Conservation (phyloP, 2,797 vertebrate genomes). For the Mycteria americana region DNA sequence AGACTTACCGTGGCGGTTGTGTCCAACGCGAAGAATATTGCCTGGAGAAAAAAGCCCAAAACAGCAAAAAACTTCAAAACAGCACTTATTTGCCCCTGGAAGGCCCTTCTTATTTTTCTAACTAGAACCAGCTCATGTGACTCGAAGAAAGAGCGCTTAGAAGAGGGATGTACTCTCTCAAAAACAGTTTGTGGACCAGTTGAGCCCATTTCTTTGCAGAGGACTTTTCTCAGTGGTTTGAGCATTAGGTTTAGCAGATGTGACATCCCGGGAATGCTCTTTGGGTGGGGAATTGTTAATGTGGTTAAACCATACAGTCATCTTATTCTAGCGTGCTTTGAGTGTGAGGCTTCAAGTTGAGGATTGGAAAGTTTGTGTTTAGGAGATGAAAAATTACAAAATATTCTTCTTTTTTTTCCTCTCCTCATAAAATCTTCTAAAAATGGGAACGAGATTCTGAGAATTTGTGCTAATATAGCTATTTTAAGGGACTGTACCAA, state of each 20-base stretch:
- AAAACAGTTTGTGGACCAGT: not conserved
- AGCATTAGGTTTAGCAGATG: not conserved
- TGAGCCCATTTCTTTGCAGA: not conserved
- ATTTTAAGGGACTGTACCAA: not conserved
- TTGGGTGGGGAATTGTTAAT: not conserved
- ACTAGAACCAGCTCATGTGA: not conserved
- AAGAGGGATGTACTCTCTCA: not conserved
- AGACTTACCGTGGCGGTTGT: rapidly evolving
- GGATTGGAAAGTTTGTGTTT: not conserved
- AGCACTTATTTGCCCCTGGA: not conserved
- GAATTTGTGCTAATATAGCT: not conserved
- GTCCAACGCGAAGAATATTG: rapidly evolving
- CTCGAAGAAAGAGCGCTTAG: not conserved
- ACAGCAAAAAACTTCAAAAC: not conserved
- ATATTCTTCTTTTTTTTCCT: rapidly evolving
- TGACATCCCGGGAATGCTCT: not conserved
- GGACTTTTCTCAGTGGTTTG: not conserved
- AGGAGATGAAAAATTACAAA: not conserved
- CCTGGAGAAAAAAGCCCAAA: not conserved
- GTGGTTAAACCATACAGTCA: not conserved
- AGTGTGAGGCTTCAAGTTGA: not conserved
- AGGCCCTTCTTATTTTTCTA: not conserved
- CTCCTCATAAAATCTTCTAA: not conserved
- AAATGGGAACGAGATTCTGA: not conserved
- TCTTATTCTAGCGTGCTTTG: not conserved